Conservation (phyloP, 2,113 vertebrate genomes). For the Phasianus colchicus region DNA sequence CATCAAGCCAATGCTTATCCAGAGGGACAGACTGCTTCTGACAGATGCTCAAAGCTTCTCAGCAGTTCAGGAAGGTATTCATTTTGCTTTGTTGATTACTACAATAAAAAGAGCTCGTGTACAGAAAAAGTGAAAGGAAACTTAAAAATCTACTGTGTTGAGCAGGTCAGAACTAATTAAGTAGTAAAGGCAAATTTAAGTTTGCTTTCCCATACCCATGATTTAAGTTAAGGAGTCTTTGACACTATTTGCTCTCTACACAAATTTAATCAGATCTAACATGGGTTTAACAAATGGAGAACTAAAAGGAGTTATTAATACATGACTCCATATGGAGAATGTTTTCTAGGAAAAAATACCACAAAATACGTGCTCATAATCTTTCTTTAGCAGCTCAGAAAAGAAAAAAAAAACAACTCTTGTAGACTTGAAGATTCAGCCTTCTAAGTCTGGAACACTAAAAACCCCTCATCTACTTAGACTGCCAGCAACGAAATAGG, state of each 20-base stretch:
- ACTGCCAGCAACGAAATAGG: background rate
- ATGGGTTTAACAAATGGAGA: background rate
- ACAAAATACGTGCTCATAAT: background rate
- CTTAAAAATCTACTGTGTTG: background rate
- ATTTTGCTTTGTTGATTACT: background rate
- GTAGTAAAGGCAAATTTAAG: background rate
- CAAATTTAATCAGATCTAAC: background rate
- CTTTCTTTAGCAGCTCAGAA: background rate
- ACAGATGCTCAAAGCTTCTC: background rate
- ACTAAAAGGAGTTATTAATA: background rate
- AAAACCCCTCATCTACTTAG: background rate
- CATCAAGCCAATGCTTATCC: background rate
- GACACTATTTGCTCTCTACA: background rate
- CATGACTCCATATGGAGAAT: background rate
- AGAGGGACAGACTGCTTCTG: background rate
- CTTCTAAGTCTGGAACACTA: background rate
- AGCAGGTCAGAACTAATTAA: background rate
- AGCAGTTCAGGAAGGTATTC: background rate
- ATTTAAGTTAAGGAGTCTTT: background rate
- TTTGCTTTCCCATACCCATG: background rate
- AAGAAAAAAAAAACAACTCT: background rate
- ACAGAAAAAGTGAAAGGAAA: background rate
- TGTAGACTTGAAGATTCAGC: background rate
- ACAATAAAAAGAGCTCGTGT: background rate
- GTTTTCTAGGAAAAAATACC: background rate